phyloP scores from a whole-genome alignment of 2,113 vertebrate genomes.

The rabbit (Oryctolagus cuniculus) region DNA sequence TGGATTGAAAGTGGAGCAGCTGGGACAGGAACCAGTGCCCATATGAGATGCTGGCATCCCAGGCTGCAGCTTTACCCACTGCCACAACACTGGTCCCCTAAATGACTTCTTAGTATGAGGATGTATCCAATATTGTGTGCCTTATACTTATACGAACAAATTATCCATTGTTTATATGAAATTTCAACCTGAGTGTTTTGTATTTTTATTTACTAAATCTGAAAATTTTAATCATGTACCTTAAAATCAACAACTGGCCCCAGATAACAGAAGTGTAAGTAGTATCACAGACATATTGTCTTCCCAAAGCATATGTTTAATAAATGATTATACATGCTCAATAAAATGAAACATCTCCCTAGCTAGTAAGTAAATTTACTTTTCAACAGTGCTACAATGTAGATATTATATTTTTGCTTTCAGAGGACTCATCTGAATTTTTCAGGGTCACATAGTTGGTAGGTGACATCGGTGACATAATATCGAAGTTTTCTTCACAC shows the following conservation, averaged over 20 bases:
- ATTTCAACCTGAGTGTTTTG: not conserved
- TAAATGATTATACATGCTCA: not conserved
- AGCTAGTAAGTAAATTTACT: not conserved
- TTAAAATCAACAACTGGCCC: not conserved
- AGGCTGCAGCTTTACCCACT: no score
- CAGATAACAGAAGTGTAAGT: not conserved
- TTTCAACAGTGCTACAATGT: not conserved
- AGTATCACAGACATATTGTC: not conserved
- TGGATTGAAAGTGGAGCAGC: no score
- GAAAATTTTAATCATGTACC: not conserved
- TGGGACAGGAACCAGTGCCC: no score
- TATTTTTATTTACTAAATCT: constrained; percentile 26
- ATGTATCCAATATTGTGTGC: not conserved
- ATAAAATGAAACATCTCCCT: not conserved
- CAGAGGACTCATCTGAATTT: not conserved
- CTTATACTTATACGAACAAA: not conserved
- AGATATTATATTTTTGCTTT: not conserved
- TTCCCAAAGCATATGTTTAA: not conserved
- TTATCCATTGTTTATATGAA: not conserved
- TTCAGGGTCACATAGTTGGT: not conserved
- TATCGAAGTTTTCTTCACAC: not conserved
- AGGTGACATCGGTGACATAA: not conserved
- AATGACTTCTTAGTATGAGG: not conserved
- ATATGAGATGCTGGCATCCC: no score
- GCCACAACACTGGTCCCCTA: no score